Base-by-base conservation (phyloP, 2,113 vertebrate genomes). In the Burhinus bistriatus region DNA sequence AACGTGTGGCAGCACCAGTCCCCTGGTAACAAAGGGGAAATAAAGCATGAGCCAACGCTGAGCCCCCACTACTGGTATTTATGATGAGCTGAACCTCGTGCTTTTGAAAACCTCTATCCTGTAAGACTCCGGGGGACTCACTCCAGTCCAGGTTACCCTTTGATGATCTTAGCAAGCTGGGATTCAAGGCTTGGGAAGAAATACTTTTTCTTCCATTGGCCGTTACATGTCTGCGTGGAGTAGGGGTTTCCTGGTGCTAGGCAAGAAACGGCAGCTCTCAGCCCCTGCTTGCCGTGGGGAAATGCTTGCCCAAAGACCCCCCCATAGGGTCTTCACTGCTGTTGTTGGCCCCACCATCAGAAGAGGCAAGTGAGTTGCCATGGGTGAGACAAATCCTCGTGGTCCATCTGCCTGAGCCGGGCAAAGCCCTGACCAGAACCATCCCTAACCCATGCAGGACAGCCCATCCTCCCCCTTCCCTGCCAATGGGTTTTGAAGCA, bases 191-290 rank as follows among this genome's bases (percentile, higher is more conserved):
- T 73, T 0, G 0, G 5, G 38, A 90, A 78, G 58, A 84, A 80
- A 70, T 17, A 19, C 6, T 51, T 84, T 65, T 69, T 65, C 25
- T 75, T 76, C n/a, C 36, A 36, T 15, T 0, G 0, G 9, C 17
- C 51, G 12, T 49, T 49, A 12, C 0, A 0, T 34, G 20, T 71
- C 32, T 70, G 23, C 0, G 0, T 65, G 61, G 18, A 87, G 59
- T 10, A 9, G 17, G 17, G 64, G 66, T 79, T 86, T 51, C 55
- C 52, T 73, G 40, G 22, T 73, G 38, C 44, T 61, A 9, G 9
- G 5, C 23, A 38, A 54, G 61, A 73, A 54, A 26, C 20, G 32
- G 38, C 44, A 65, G 18, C 71, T 11, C 38, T 75, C 49, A 87
- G 77, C 9, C 26, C 23, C 25, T 34, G 18, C 32, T 80, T 83